Evolutionary conservation across 92 coral and sea anemone genomes (phyloP).

Genomic region (Virgularia gustaviana): DNA sequence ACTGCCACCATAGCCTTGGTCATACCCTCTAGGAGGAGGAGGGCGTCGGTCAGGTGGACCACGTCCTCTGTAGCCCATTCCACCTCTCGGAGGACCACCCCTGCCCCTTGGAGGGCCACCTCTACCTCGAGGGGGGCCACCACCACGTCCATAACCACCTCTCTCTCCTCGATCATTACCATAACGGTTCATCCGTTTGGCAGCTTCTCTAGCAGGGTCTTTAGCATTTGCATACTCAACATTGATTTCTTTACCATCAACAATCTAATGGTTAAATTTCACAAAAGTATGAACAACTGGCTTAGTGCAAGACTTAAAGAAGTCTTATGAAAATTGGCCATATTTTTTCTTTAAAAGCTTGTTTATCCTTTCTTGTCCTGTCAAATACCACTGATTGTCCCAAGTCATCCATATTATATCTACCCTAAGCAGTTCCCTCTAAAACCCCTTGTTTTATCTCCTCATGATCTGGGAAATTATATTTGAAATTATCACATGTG

Average conservation of each 20-base stretch:
- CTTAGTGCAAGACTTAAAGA: background rate
- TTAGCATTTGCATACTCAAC: constrained; percentile 34
- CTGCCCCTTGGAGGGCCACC: constrained; percentile 8
- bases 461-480: no score
- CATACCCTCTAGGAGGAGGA: constrained; percentile 13
- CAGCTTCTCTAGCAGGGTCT: constrained; percentile 37
- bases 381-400: no score
- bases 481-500: no score
- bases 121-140: background rate
- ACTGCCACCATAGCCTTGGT: constrained; percentile 20
- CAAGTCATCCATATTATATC: no score
- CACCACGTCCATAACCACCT: constrained; percentile 1
- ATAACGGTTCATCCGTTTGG: constrained; percentile 22
- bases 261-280: background rate
- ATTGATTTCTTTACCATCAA: constrained; percentile 31
- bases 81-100: constrained; percentile 4
- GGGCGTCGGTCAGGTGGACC: constrained; percentile 29
- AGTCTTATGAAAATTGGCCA: background rate
- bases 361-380: no score
- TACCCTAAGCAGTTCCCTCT: no score
- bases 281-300: background rate
- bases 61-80: background rate
- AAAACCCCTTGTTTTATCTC: background rate
- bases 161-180: constrained; percentile 32
- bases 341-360: background rate